Percentiles rank a stretch among this genome's conserved stretches.
Evolutionary conservation across 2,113 vertebrate species (phyloP).

Genomic region (Dipodomys stephensi): DNA sequence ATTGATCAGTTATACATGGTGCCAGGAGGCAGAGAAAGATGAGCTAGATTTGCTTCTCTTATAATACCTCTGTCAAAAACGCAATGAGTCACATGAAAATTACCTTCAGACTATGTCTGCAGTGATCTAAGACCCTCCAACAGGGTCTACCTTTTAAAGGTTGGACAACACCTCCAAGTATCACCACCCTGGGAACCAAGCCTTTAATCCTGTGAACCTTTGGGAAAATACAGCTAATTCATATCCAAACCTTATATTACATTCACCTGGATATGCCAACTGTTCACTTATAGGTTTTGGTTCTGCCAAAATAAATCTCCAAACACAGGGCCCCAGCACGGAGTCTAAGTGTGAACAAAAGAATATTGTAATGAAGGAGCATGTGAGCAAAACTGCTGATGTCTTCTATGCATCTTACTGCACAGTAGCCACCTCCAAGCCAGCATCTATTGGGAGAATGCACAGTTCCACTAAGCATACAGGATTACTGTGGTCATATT

Average conservation of each 20-base stretch:
- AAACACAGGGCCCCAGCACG: not conserved
- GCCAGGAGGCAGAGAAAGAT: not conserved
- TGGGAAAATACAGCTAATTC: not conserved
- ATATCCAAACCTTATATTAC: not conserved
- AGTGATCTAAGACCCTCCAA: too few species aligned
- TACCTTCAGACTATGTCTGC: not conserved
- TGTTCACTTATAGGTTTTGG: not conserved
- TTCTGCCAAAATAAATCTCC: not conserved
- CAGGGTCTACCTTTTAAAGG: not conserved
- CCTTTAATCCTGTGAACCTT: not conserved
- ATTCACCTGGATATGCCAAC: not conserved
- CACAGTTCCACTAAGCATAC: not conserved
- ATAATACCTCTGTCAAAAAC: not conserved
- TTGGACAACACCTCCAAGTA: not conserved
- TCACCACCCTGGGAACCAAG: not conserved
- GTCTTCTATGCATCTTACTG: not conserved
- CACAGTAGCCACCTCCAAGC: accelerated
- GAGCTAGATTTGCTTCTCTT: not conserved
- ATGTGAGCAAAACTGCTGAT: not conserved
- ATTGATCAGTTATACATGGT: not conserved
- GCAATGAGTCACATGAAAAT: not conserved
- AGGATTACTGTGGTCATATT: not conserved
- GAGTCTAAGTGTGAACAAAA: not conserved
- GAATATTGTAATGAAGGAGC: not conserved
- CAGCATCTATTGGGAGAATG: not conserved